These are phyloP conservation scores for Clepsis dumicolana DNA, from an alignment of 2,888 invertebrate genomes.

Conservation along the genomic window DNA sequence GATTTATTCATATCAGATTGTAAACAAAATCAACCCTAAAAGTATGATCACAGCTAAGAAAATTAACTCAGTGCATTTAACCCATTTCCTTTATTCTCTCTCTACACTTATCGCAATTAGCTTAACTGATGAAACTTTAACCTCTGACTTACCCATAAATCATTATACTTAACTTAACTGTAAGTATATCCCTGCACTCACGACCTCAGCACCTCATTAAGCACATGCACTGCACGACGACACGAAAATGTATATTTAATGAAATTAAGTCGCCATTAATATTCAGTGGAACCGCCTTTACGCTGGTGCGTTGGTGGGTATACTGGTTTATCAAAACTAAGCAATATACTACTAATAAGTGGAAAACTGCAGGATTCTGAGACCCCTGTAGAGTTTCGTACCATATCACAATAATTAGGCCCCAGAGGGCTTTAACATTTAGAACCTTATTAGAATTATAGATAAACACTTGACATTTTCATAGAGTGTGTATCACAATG, in stretches of 20 bases:
- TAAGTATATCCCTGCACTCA: constrained; percentile 16
- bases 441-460: too few species aligned
- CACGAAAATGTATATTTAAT: constrained; percentile 40
- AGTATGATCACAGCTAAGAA: too few species aligned
- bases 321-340: background rate
- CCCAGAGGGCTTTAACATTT: too few species aligned
- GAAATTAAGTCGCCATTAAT: constrained; percentile 24
- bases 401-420: too few species aligned
- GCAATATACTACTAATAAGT: too few species aligned
- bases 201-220: constrained; percentile 19
- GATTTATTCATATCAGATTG: too few species aligned
- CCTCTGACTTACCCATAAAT: constrained; percentile 1
- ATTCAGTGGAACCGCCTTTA: constrained; percentile 17
- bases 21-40: too few species aligned
- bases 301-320: background rate
- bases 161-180: background rate
- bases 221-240: constrained; percentile 21
- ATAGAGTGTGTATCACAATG: too few species aligned
- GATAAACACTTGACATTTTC: too few species aligned
- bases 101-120: background rate
- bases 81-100: background rate
- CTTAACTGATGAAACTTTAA: background rate
- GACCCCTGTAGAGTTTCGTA: too few species aligned
- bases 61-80: background rate
- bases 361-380: too few species aligned